phyloP scores from a whole-genome alignment of 2,888 invertebrate species.

The Volucella inanis region DNA sequence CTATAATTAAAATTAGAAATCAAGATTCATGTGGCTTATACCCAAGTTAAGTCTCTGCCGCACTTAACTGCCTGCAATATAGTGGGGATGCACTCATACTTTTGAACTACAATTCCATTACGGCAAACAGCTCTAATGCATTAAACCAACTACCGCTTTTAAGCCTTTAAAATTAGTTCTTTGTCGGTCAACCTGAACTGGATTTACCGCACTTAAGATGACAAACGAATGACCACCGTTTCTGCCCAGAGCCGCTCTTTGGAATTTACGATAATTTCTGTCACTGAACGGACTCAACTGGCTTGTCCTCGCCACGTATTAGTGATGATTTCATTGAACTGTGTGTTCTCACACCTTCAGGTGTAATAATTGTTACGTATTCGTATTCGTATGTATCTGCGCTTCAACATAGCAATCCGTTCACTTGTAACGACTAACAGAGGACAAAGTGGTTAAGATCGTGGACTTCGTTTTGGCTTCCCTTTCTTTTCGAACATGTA shows the following conservation, averaged over 20 bases:
- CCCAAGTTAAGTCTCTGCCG: neutral
- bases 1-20: constrained; percentile 58
- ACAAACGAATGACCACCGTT: constrained; percentile 58
- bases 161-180: constrained; percentile 23
- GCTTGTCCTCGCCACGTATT: constrained; percentile 33
- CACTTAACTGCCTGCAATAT: constrained; percentile 16
- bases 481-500: neutral
- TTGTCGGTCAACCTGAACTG: constrained; percentile 41
- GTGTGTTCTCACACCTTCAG: constrained; percentile 64
- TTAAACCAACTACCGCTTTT: constrained; percentile 60
- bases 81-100: constrained; percentile 34
- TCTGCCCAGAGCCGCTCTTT: constrained; percentile 25
- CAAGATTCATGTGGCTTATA: constrained; percentile 34
- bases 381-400: neutral
- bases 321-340: constrained; percentile 43
- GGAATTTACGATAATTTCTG: constrained; percentile 71
- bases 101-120: constrained; percentile 54
- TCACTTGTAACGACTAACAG: constrained; percentile 64
- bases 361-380: constrained; percentile 56
- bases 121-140: constrained; percentile 53
- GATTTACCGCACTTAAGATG: constrained; percentile 42
- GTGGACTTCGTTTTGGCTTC: constrained; percentile 47
- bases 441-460: constrained; percentile 56
- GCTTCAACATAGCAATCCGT: constrained; percentile 48
- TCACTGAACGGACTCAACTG: neutral